phyloP scores from a whole-genome alignment of 2,888 invertebrate species.

The Drosophila niveifrons region DNA sequence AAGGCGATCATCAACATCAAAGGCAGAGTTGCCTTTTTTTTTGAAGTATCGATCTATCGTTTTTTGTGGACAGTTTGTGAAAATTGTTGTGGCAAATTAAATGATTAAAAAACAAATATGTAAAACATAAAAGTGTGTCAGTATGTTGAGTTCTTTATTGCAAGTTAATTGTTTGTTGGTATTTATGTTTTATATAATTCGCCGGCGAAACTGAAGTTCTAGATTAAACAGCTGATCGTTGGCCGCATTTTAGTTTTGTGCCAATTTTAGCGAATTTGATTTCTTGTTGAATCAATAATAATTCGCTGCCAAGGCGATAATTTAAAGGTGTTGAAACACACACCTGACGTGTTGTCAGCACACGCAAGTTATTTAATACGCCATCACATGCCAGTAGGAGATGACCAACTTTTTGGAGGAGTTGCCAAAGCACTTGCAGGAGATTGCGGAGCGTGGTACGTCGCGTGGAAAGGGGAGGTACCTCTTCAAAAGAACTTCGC shows the following conservation, averaged over 20 bases:
- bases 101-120: slow-evolving; percentile 63
- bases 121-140: slow-evolving; percentile 42
- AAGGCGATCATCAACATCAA: slow-evolving; percentile 24
- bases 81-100: slow-evolving; percentile 61
- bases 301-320: slow-evolving; percentile 54
- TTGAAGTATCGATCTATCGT: slow-evolving; percentile 57
- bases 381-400: slow-evolving; percentile 29
- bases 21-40: slow-evolving; percentile 39
- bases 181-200: not conserved
- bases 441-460: slow-evolving; percentile 75
- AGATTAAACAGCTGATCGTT: slow-evolving; percentile 34
- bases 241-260: slow-evolving; percentile 5
- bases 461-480: not conserved
- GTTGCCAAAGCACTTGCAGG: slow-evolving; percentile 71
- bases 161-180: not conserved
- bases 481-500: slow-evolving; percentile 4
- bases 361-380: slow-evolving; percentile 43
- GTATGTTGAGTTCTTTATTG: slow-evolving; percentile 16
- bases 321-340: slow-evolving; percentile 71
- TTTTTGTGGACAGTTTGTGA: slow-evolving; percentile 62
- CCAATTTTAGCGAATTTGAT: slow-evolving; percentile 14
- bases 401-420: slow-evolving; percentile 80
- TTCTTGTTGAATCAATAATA: slow-evolving; percentile 71
- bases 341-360: slow-evolving; percentile 55
- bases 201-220: not conserved